Evolutionary conservation across 2,797 vertebrate species (phyloP).

Genomic region (Epinephelus awoara): DNA sequence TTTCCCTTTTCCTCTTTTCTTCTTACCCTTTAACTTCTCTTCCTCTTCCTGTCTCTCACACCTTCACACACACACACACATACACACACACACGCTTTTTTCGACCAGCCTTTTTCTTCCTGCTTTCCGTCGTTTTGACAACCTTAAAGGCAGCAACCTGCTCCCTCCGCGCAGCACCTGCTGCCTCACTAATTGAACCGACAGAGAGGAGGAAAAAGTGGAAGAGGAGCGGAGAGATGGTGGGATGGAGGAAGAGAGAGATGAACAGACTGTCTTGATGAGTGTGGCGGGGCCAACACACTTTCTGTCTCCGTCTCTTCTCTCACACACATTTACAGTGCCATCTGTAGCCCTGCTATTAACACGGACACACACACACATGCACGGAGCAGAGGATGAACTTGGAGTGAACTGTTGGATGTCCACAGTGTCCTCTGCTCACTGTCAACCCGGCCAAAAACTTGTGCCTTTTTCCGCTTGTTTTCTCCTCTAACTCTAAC

Average conservation of each 20-base stretch:
- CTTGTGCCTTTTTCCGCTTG: conserved; percentile 69
- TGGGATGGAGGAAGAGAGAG: conserved; percentile 43
- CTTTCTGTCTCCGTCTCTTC: conserved; percentile 55
- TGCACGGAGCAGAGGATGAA: conserved; percentile 62
- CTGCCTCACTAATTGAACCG: conserved; percentile 76
- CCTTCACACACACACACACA: neutral
- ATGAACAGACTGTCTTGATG: conserved; percentile 67
- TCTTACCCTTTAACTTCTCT: conserved; percentile 47
- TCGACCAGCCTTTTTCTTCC: conserved; percentile 26
- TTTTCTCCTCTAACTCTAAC: conserved; percentile 65
- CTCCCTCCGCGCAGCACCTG: conserved; percentile 77
- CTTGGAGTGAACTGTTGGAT: conserved; percentile 73
- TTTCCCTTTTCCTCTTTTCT: conserved; percentile 9
- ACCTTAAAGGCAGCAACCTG: conserved; percentile 78
- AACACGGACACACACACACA: conserved; percentile 34
- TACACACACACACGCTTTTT: conserved; percentile 16
- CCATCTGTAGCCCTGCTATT: conserved; percentile 76
- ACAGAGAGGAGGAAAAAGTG: conserved; percentile 46
- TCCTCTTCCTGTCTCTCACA: conserved; percentile 44
- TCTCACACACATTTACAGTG: conserved; percentile 36
- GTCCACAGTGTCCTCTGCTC: conserved; percentile 69
- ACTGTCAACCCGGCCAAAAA: conserved; percentile 64
- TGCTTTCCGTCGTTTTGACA: conserved; percentile 73
- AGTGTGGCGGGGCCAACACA: conserved; percentile 60
- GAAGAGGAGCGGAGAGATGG: conserved; percentile 42